A percentile compares a stretch with the other conserved stretches of the same genome.
Evolutionary conservation across 2,113 vertebrate species (phyloP).

Genomic region (Perognathus longimembris): DNA sequence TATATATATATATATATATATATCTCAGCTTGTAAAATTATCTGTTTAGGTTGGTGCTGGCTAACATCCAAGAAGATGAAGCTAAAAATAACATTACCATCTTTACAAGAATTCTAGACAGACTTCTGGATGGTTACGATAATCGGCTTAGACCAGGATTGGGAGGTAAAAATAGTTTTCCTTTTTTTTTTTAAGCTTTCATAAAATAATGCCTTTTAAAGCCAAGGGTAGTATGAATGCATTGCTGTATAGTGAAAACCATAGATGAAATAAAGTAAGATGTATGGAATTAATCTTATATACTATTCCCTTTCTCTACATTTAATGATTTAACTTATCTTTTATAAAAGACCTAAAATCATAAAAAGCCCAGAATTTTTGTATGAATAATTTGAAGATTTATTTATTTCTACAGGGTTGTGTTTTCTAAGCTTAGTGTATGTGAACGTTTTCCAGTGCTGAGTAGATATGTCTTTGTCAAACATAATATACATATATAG

Average conservation of each 20-base stretch:
- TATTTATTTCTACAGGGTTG: background rate
- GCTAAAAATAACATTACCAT: conserved; percentile 99
- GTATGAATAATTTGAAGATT: conserved; percentile 26
- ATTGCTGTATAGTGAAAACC: background rate
- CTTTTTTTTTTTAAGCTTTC: conserved; percentile 33
- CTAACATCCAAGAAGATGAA: conserved; percentile 93
- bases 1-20: conserved; percentile 55
- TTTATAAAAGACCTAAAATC: background rate
- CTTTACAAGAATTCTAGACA: conserved; percentile 98
- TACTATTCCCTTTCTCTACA: background rate
- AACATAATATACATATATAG: background rate
- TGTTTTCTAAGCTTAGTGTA: background rate
- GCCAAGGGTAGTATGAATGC: conserved; percentile 26
- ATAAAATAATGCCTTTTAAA: conserved; percentile 44
- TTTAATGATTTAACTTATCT: background rate
- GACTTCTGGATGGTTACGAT: conserved; percentile 98
- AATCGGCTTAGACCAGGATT: conserved; percentile 98
- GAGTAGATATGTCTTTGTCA: background rate
- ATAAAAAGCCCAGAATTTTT: background rate
- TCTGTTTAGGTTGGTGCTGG: conserved; percentile 93
- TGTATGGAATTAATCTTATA: background rate
- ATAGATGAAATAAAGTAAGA: background rate
- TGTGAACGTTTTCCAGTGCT: background rate
- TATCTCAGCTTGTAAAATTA: conserved; percentile 84
- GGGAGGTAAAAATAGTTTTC: conserved; percentile 92